These are phyloP conservation scores for Babyrousa celebensis DNA, from an alignment of 2,797 vertebrate species.

Conservation along the genomic window DNA sequence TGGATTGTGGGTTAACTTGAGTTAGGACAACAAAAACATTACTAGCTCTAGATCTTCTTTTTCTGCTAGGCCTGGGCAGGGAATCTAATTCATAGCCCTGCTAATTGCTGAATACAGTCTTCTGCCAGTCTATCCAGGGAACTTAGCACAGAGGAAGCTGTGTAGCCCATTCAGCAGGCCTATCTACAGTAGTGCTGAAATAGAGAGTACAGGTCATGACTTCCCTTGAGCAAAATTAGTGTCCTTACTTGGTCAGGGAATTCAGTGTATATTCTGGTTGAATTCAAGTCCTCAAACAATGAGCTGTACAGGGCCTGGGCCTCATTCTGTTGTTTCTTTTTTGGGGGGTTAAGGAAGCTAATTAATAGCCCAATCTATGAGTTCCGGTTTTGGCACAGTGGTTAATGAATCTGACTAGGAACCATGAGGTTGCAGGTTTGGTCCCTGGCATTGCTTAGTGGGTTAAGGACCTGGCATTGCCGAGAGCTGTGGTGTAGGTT, in stretches of 20 bases:
- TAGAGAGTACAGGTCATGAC: neutral
- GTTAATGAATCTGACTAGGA: no score
- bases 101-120: neutral
- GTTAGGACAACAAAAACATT: neutral
- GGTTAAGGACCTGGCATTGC: no score
- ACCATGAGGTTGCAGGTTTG: no score
- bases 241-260: neutral
- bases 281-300: neutral
- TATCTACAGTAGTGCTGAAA: neutral
- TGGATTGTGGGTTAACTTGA: neutral
- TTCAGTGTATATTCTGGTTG: neutral
- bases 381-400: no score
- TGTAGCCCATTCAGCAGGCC: neutral
- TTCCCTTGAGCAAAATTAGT: neutral
- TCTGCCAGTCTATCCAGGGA: no score
- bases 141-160: neutral
- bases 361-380: neutral
- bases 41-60: neutral
- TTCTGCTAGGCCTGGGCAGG: neutral
- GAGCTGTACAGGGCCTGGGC: neutral
- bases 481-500: no score
- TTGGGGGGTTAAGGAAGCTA: neutral
- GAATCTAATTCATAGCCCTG: neutral
- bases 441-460: no score
- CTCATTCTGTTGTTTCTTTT: neutral